phyloP scores from a whole-genome alignment of 2,888 invertebrate genomes.

The Lasioglossum leucozonium region DNA sequence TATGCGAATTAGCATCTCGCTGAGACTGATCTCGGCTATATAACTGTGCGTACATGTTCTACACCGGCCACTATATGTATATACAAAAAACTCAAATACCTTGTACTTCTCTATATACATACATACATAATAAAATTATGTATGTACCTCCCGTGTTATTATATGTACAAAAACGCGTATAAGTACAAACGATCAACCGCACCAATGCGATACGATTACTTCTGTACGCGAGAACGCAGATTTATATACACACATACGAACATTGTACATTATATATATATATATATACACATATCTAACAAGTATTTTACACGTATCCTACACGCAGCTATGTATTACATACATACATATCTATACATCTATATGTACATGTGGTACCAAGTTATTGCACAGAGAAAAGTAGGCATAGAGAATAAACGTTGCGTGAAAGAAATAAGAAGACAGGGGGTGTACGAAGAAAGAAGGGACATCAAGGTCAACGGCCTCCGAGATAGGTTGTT shows the following conservation, averaged over 20 bases:
- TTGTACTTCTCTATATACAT: not conserved
- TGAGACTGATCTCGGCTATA: not conserved
- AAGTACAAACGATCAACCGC: not conserved
- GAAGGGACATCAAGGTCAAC: conserved; percentile 4
- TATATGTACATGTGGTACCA: conserved; percentile 16
- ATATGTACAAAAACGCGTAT: conserved; percentile 1
- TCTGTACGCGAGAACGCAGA: not conserved
- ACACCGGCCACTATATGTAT: conserved; percentile 24
- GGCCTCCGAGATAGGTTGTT: not conserved
- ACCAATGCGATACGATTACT: not conserved
- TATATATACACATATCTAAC: not conserved
- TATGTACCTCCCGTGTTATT: not conserved
- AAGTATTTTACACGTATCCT: conserved; percentile 5
- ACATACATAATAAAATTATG: not conserved
- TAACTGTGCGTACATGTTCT: conserved; percentile 16
- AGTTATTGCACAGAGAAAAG: conserved; percentile 31
- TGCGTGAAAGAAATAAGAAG: conserved; percentile 6
- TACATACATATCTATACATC: conserved; percentile 20
- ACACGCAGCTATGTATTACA: not conserved
- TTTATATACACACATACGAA: conserved; percentile 8
- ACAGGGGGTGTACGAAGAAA: not conserved
- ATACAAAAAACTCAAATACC: conserved; percentile 5
- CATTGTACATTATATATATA: conserved; percentile 4
- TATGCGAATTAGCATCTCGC: not conserved
- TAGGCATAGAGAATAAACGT: conserved; percentile 32